Evolutionary conservation across 2,113 vertebrate species (phyloP), one percentile per base, ranked within the genome.

Genomic region (Lophura nycthemera): DNA sequence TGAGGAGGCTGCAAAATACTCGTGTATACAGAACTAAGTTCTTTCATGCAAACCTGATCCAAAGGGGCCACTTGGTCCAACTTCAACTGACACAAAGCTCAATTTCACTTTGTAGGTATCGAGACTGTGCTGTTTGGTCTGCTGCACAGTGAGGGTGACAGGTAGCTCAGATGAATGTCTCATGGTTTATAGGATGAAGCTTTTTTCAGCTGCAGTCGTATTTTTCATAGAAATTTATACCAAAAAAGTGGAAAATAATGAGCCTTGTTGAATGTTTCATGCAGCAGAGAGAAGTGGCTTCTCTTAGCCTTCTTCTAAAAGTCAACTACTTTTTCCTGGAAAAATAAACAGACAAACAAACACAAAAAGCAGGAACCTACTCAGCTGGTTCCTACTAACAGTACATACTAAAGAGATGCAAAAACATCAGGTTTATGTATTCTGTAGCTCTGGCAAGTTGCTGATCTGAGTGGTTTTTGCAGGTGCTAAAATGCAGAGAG

Each of bases 381-480:
- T 92, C 93, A 93, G 80, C 94, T 96, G 91, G 92, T 76, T 96
- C 61, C 43, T 36, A 54, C 86, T 88, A 90, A 83, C 83, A 81
- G 76, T 80, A 78, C 73, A 77, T 77, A 65, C 92, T 93, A 92
- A 95, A 67, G 86, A 93, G 83, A 95, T 96, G 94, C 89, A 94
- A 93, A 95, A 94, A 92, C 82, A 65, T n/a, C 83, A 92, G 94
- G 77, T 92, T 96, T 90, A 78, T 75, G 65, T 88, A 72, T 88
- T 94, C 93, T 95, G 73, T 74, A 52, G 86, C 86, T 95, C 86
- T 94, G 95, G 83, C 88, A 94, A 94, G 86, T 88, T 96, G 94
- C 94, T 96, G 94, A 95, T 95, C 79, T 78, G 95, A 91, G 93
- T 92, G 83, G 30, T 86, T 96, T 95, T 88, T 91, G 89, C 95